Conservation (phyloP, 2,113 vertebrate genomes). For the Meleagris gallopavo region DNA sequence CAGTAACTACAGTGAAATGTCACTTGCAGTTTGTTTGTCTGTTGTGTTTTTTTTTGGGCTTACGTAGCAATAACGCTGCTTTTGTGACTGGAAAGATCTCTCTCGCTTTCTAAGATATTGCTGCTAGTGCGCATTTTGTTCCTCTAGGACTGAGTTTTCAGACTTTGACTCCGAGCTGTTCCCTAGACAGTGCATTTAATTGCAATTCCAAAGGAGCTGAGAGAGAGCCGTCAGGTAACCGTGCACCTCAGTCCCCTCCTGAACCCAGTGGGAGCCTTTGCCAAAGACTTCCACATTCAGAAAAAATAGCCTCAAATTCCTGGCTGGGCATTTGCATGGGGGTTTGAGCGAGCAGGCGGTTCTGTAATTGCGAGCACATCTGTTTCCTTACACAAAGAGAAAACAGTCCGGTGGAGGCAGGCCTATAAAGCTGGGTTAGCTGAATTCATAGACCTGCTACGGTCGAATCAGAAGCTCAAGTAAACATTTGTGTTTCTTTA, state of each 20-base stretch:
- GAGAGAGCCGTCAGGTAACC: not conserved
- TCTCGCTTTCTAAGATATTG: constrained; percentile 36
- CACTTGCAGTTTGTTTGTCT: constrained; percentile 66
- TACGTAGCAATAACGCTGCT: constrained; percentile 36
- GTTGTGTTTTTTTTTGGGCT: constrained; percentile 61
- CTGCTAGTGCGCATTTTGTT: not conserved
- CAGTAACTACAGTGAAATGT: constrained; percentile 66
- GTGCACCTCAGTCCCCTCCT: not conserved
- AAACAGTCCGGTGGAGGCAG: constrained; percentile 43
- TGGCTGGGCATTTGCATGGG: constrained; percentile 22
- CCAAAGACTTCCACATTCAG: not conserved
- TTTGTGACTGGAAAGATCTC: not conserved
- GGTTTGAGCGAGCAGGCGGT: constrained; percentile 4
- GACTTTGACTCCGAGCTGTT: not conserved
- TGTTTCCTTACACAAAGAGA: constrained; percentile 51
- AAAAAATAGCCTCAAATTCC: not conserved
- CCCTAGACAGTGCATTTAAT: not conserved
- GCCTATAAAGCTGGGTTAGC: constrained; percentile 47
- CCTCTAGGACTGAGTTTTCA: not conserved
- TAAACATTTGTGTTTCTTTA: constrained; percentile 68
- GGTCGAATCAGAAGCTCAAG: constrained; percentile 71
- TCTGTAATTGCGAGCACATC: constrained; percentile 34
- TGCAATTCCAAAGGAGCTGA: not conserved
- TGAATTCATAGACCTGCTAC: constrained; percentile 41
- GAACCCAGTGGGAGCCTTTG: not conserved